These are phyloP conservation scores for Castor canadensis DNA, from an alignment of 2,113 vertebrate species.

Conservation along the genomic window DNA sequence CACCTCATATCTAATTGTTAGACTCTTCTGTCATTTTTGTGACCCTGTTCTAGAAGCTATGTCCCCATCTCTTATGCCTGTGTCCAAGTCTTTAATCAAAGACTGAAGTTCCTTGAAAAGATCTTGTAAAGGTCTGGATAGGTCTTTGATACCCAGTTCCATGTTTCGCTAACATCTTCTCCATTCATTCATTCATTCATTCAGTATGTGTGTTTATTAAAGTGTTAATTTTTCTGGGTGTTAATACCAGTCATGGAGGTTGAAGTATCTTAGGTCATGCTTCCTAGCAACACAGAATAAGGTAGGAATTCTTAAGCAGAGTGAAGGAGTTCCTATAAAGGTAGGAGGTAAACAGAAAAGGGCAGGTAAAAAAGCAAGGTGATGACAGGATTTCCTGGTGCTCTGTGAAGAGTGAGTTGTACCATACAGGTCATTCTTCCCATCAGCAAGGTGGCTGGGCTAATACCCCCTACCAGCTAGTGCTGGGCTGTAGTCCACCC, in stretches of 20 bases:
- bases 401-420: not conserved
- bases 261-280: not conserved
- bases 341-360: not conserved
- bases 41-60: not conserved
- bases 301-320: not conserved
- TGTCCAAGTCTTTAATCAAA: not conserved
- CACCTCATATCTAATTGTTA: not conserved
- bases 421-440: not conserved
- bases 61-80: not conserved
- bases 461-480: not conserved
- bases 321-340: not conserved
- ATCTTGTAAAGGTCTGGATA: not conserved
- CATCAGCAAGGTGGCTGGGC: not conserved
- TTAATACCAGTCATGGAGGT: not conserved
- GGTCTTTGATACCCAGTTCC: not conserved
- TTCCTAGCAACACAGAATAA: not conserved
- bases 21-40: not conserved
- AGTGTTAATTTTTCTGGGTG: not conserved
- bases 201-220: not conserved
- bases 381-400: not conserved
- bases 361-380: not conserved
- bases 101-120: not conserved
- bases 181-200: not conserved
- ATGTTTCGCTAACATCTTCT: not conserved
- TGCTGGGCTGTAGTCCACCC: too few relatives aligned